Evolutionary conservation across 2,113 vertebrate genomes (phyloP), one percentile per base, ranked within the genome.

Genomic region (Neodontobutis hainanensis): DNA sequence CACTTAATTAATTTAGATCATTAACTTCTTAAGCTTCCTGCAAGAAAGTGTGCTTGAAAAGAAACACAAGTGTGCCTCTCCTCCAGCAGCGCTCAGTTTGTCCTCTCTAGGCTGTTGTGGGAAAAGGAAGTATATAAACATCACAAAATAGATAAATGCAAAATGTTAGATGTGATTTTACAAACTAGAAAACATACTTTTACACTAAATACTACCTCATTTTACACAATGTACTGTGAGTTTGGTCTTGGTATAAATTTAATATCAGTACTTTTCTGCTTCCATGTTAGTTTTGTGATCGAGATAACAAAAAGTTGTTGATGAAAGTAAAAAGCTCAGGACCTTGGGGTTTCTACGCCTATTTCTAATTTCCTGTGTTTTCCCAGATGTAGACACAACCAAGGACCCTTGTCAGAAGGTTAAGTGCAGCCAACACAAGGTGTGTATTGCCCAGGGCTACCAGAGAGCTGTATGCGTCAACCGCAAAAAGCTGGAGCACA

Each of bases 331-430:
- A 67, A 70, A 56, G 34, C 52, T 55, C 6, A 4, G 34, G 32
- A 6, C 34, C 15, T 27, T 42, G 55, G 9, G 46, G 73, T 14
- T 38, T 40, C 12, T 38, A n/a, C 51, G 6, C 11, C 11, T 15
- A 55, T 27, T 45, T 78, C 36, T 69, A 27, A 69, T 71, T 75
- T 71, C 73, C 36, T 53, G 14, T 45, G 70, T 67, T 67, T 19
- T 51, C 47, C 10, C 78, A 98, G 97, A 94, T 70, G 91, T 95
- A 85, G 97, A 99, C 88, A 97, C 96, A 80, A 98, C 97, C 83
- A 99, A 99, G 92, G 97, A 99, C 88, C 96, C 97, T 5, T 99
- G 97, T 89, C 96, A 97, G 91, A 98, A 99, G 92, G 95, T 99
- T 82, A 99, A 97, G 73, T 99, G 97, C 90, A 99, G 97, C 90